Conservation (phyloP, 2,888 invertebrate genomes). For the Eristalinus sepulchralis region DNA sequence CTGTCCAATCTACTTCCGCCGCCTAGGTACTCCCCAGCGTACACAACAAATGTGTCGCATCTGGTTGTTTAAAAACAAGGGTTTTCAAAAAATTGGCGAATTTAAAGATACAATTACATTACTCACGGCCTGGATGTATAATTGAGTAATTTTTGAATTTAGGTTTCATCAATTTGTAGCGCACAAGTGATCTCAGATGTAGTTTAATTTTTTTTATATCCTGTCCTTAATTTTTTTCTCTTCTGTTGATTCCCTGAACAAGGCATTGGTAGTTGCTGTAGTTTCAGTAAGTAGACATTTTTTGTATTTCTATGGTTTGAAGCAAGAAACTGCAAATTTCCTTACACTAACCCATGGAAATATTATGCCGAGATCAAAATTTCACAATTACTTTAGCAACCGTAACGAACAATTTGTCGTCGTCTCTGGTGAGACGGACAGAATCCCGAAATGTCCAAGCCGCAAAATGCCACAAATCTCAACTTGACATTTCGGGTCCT, state of each 20-base stretch:
- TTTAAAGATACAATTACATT: not conserved
- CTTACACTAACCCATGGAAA: too few relatives aligned
- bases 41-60: slow-evolving; percentile 91
- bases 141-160: not conserved
- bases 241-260: not conserved
- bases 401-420: too few relatives aligned
- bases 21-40: slow-evolving; percentile 87
- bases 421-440: too few relatives aligned
- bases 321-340: too few relatives aligned
- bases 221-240: too few relatives aligned
- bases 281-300: too few relatives aligned
- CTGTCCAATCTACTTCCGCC: slow-evolving; percentile 82
- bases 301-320: too few relatives aligned
- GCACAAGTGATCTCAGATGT: not conserved
- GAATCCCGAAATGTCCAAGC: too few relatives aligned
- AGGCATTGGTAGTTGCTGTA: not conserved
- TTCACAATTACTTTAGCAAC: too few relatives aligned
- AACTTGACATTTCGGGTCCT: too few relatives aligned
- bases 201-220: not conserved
- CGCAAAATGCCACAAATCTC: too few relatives aligned
- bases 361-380: too few relatives aligned
- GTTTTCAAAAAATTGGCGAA: slow-evolving; percentile 1
- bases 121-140: not conserved
- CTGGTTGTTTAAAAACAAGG: slow-evolving; percentile 84
- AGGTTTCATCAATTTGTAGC: not conserved